Evolutionary conservation across 2,113 vertebrate species (phyloP), one percentile per base, ranked within the genome.

Genomic region (Bagarius yarrelli): DNA sequence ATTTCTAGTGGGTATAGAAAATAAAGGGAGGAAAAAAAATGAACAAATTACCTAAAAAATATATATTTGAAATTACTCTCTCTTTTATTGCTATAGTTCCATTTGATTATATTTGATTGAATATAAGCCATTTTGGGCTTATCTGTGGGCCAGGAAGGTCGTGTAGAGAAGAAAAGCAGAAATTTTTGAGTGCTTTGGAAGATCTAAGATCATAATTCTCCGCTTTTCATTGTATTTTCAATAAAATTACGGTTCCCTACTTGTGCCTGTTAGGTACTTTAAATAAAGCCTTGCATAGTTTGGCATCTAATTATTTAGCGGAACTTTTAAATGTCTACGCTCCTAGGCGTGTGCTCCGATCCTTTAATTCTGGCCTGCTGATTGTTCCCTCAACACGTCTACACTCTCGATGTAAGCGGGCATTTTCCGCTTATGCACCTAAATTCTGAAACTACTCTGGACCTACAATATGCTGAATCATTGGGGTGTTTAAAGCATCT

Each of bases 1-100:
- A 91, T 89, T 70, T 88, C 92, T 94, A 85, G 66, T 44, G 9
- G 25, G 13, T 55, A n/a, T 19, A 50, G 5, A 11, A n/a, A 61
- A 83, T 15, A 61, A 11, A 30, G 2, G 36, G 55, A 36, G 50
- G 78, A 85, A 32, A 16, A 66, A 78, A 15, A 60, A n/a, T 9
- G 36, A n/a, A 52, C 9, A 13, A 19, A 71, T 12, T 9, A 27
- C 8, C 44, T 47, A 11, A 47, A 30, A 71, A 52, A 14, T 13
- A 47, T 50, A 50, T 3, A 4, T 9, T 71, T 71, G 1, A 19
- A 16, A 47, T 69, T 72, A 72, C 19, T 50, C 8, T 16, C 15
- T 47, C 66, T 27, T 2, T 66, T 4, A 3, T 47, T 47, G 5
- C 44, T 47, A 8, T 47, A 8, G 4, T 47, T 47, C 44, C 9